These are phyloP conservation scores for Laothoe populi DNA, from an alignment of 2,888 invertebrate species.

Conservation along the genomic window DNA sequence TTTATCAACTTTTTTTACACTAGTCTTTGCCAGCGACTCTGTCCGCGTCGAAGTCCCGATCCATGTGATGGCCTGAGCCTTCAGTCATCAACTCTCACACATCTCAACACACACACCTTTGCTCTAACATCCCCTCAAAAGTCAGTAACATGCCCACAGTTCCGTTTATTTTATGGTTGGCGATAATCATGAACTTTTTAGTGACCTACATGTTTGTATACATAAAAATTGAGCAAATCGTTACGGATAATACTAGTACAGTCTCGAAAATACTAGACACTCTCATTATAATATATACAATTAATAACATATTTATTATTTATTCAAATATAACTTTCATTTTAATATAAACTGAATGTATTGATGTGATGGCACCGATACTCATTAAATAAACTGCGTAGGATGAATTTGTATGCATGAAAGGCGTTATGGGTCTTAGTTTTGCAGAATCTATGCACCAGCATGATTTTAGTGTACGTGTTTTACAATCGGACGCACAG, in stretches of 20 bases:
- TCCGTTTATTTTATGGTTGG: too few relatives aligned
- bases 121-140: too few relatives aligned
- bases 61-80: too few relatives aligned
- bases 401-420: conserved; percentile 12
- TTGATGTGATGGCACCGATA: not conserved
- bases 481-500: not conserved
- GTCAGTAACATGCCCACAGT: too few relatives aligned
- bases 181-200: too few relatives aligned
- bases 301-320: not conserved
- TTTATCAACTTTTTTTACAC: conserved; percentile 2
- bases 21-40: not conserved
- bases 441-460: conserved; percentile 6
- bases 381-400: conserved; percentile 16
- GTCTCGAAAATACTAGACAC: too few relatives aligned
- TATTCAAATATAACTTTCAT: not conserved
- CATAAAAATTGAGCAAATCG: too few relatives aligned
- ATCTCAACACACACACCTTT: too few relatives aligned
- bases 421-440: conserved; percentile 5
- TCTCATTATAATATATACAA: too few relatives aligned
- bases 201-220: too few relatives aligned
- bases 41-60: not conserved
- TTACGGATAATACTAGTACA: too few relatives aligned
- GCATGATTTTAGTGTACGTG: conserved; percentile 8
- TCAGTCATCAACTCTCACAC: too few relatives aligned
- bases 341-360: conserved; percentile 5